These are phyloP conservation scores for Plutella xylostella DNA, from an alignment of 2,888 invertebrate genomes.

Conservation along the genomic window DNA sequence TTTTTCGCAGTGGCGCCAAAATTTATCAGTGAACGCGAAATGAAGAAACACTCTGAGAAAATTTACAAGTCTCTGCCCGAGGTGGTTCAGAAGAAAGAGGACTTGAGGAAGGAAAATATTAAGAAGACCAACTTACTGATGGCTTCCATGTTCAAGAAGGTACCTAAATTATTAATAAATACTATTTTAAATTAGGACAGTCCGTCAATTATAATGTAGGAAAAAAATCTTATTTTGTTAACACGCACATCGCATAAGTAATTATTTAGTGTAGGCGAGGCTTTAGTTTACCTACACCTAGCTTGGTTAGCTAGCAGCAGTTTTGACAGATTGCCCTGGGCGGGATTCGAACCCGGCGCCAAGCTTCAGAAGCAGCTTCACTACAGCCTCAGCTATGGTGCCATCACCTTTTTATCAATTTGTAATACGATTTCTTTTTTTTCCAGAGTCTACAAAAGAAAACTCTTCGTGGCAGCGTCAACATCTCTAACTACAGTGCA, in stretches of 20 bases:
- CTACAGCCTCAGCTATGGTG: conserved; percentile 3
- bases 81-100: conserved; percentile 73
- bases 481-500: conserved; percentile 73
- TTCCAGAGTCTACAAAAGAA: conserved; percentile 77
- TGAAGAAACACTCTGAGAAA: conserved; percentile 60
- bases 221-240: background rate
- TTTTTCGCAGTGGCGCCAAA: conserved; percentile 33
- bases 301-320: background rate
- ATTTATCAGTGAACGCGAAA: conserved; percentile 57
- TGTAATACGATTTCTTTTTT: background rate
- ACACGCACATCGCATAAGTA: background rate
- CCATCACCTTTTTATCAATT: background rate
- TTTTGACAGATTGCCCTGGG: background rate
- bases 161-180: conserved; percentile 27
- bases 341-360: background rate
- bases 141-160: conserved; percentile 82
- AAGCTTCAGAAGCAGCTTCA: background rate
- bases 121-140: conserved; percentile 79
- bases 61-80: conserved; percentile 79
- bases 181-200: too few relatives aligned
- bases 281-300: background rate
- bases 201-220: too few relatives aligned
- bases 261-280: background rate
- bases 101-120: conserved; percentile 69
- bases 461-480: conserved; percentile 73